phyloP scores from a whole-genome alignment of 1,140 invertebrate genomes.

The Trialeurodes vaporariorum region DNA sequence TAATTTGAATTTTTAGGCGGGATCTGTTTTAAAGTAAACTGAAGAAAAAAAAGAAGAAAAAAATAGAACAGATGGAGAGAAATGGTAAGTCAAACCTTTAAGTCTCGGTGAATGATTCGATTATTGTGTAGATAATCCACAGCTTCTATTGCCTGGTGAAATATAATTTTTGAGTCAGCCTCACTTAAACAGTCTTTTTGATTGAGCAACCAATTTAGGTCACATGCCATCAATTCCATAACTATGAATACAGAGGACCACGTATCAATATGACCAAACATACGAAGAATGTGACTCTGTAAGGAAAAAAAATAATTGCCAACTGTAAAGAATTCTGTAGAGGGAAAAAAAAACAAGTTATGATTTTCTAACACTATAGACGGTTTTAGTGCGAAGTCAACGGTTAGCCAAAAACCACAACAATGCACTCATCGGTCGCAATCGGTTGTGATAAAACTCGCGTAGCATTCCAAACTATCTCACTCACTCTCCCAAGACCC shows the following conservation, averaged over 20 bases:
- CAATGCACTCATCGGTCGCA: neutral
- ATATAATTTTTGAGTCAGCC: neutral
- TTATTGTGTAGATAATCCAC: neutral
- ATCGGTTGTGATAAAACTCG: neutral
- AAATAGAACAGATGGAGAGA: too few relatives aligned
- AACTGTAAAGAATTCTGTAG: neutral
- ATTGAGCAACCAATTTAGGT: neutral
- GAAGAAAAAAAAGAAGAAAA: too few relatives aligned
- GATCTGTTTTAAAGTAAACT: too few relatives aligned
- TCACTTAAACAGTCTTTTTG: neutral
- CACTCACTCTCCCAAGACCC: neutral
- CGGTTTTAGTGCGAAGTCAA: neutral
- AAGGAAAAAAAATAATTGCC: neutral
- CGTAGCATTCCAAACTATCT: neutral
- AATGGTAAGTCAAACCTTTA: too few relatives aligned
- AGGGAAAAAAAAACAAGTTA: neutral
- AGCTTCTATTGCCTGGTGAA: neutral
- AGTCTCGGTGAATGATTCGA: neutral
- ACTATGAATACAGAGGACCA: neutral
- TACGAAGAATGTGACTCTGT: neutral
- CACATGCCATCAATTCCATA: neutral
- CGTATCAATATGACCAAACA: neutral
- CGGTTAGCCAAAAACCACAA: neutral
- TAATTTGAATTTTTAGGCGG: too few relatives aligned
- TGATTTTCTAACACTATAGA: neutral